Conservation (phyloP, 2,888 invertebrate genomes). For the Timema cristinae region DNA sequence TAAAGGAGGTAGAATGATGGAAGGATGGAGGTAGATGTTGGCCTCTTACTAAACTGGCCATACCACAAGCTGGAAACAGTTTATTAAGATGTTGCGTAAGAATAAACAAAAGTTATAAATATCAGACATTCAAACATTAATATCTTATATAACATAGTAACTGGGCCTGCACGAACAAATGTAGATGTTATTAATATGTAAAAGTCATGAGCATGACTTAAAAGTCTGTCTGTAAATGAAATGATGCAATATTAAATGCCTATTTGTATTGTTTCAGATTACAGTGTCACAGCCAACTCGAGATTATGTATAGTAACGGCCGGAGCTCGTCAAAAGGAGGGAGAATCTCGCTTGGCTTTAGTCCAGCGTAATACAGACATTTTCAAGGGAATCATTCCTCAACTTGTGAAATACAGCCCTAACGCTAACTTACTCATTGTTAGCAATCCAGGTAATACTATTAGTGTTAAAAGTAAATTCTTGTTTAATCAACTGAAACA, state of each 20-base stretch:
- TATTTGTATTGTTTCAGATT: conserved; percentile 52
- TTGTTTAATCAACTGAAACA: too few relatives aligned
- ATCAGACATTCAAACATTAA: too few relatives aligned
- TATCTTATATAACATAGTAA: too few relatives aligned
- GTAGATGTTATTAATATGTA: too few relatives aligned
- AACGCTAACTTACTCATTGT: conserved; percentile 81
- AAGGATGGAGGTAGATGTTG: too few relatives aligned
- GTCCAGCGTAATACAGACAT: conserved; percentile 90
- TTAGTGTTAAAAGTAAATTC: conserved; percentile 6
- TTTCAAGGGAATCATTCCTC: conserved; percentile 78
- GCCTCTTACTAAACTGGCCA: too few relatives aligned
- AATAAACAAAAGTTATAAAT: too few relatives aligned
- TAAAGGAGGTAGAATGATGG: too few relatives aligned
- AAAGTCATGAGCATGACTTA: too few relatives aligned
- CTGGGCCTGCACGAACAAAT: too few relatives aligned
- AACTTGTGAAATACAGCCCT: conserved; percentile 78
- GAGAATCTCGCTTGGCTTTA: conserved; percentile 79
- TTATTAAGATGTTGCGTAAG: too few relatives aligned
- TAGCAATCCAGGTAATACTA: conserved; percentile 66
- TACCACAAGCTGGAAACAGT: too few relatives aligned
- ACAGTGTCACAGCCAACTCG: conserved; percentile 70
- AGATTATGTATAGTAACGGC: conserved; percentile 86
- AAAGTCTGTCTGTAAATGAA: background rate
- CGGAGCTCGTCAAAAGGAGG: conserved; percentile 85
- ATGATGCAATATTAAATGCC: background rate